phyloP scores from a whole-genome alignment of 2,888 invertebrate genomes.

The Papilio elwesi region DNA sequence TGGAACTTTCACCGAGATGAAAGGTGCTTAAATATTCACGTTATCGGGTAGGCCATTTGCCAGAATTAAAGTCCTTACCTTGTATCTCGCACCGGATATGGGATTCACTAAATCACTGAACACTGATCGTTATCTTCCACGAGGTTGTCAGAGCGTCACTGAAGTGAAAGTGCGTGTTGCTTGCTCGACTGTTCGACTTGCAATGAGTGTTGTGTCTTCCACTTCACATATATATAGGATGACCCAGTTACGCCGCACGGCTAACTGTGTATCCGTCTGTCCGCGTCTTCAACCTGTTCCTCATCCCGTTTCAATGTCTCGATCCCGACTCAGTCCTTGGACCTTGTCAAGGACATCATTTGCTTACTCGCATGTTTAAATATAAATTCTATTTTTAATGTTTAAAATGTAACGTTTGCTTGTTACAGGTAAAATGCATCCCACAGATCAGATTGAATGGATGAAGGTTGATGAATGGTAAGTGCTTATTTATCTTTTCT shows the following conservation, averaged over 20 bases:
- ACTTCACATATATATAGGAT: slow-evolving; percentile 93
- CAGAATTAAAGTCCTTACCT: slow-evolving; percentile 67
- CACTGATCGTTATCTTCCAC: slow-evolving; percentile 67
- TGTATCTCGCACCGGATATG: slow-evolving; percentile 61
- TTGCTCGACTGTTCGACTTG: slow-evolving; percentile 77
- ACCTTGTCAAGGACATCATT: slow-evolving; percentile 63
- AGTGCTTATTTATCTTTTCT: no score
- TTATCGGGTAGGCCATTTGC: slow-evolving; percentile 42
- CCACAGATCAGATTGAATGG: neutral
- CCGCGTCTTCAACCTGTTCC: slow-evolving; percentile 68
- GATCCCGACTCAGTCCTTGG: slow-evolving; percentile 47
- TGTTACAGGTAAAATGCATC: slow-evolving; percentile 34
- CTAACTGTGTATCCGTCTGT: slow-evolving; percentile 77
- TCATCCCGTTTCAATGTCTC: slow-evolving; percentile 64
- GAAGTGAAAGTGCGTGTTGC: slow-evolving; percentile 80
- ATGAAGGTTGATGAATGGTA: neutral
- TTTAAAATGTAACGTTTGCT: slow-evolving; percentile 5
- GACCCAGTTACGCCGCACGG: slow-evolving; percentile 88
- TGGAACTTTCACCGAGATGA: slow-evolving; percentile 44
- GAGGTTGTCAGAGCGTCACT: slow-evolving; percentile 61
- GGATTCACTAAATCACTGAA: slow-evolving; percentile 75
- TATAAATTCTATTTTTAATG: slow-evolving; percentile 12
- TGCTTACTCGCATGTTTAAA: slow-evolving; percentile 35
- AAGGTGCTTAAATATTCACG: slow-evolving; percentile 45
- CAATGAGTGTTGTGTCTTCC: slow-evolving; percentile 90